Percentiles rank a stretch among this genome's conserved stretches.
Evolutionary conservation across 2,797 vertebrate genomes (phyloP).

Genomic region (Schizopygopsis pylzovi): DNA sequence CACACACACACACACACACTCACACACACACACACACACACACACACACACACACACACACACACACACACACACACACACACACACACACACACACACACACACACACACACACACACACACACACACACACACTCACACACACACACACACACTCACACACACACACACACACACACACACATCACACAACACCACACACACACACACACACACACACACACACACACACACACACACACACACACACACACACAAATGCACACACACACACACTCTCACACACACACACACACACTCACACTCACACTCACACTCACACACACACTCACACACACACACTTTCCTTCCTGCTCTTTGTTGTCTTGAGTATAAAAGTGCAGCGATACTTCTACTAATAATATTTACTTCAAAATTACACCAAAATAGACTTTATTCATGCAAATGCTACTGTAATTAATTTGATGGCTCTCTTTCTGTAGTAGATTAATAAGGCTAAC

Average conservation of each 20-base stretch:
- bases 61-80: no score
- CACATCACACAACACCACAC: constrained; percentile 11
- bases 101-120: neutral
- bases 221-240: neutral
- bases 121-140: neutral
- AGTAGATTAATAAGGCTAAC: neutral
- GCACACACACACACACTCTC: neutral
- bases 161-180: neutral
- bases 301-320: no score
- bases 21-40: no score
- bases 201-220: neutral
- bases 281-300: neutral
- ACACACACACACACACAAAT: constrained; percentile 16
- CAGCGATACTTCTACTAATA: neutral
- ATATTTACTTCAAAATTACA: neutral
- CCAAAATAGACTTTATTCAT: neutral
- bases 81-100: neutral
- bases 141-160: constrained; percentile 3
- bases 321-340: neutral
- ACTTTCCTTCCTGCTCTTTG: neutral
- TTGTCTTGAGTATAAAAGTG: neutral
- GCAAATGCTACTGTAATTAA: neutral
- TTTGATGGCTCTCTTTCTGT: neutral
- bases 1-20: neutral
- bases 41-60: neutral